Conservation (phyloP, 2,113 vertebrate species). For the Hepsetus odoe region DNA sequence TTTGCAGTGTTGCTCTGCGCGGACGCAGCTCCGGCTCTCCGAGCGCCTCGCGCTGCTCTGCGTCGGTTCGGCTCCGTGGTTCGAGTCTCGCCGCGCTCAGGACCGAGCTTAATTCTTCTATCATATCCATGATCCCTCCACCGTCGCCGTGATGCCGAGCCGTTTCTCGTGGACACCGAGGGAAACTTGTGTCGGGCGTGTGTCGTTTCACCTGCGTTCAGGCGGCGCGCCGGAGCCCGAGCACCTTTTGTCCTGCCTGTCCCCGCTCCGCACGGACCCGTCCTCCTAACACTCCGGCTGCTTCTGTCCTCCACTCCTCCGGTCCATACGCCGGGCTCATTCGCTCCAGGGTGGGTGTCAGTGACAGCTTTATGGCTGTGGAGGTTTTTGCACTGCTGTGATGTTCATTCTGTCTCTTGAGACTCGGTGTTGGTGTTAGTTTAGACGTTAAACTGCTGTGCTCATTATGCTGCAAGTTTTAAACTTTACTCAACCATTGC, state of each 20-base stretch:
- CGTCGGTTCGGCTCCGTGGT: not conserved
- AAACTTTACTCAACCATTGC: not conserved
- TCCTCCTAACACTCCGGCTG: conserved; percentile 20
- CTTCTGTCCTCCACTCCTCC: not conserved
- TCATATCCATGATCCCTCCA: no score
- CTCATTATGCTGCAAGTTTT: no score
- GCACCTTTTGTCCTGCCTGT: conserved; percentile 50
- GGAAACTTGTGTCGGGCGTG: not conserved
- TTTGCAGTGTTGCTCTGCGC: conserved; percentile 48
- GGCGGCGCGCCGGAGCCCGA: conserved; percentile 11
- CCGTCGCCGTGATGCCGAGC: not conserved
- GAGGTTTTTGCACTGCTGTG: not conserved
- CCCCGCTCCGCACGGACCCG: no score
- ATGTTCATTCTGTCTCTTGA: conserved; percentile 22
- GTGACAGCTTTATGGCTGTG: not conserved
- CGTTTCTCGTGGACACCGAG: not conserved
- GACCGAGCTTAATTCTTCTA: not conserved
- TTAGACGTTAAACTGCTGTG: no score
- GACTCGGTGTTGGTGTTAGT: no score
- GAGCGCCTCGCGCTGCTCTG: not conserved
- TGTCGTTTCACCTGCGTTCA: not conserved
- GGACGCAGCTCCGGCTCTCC: conserved; percentile 51
- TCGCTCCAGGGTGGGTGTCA: not conserved
- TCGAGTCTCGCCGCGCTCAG: not conserved
- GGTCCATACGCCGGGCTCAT: not conserved